These are phyloP conservation scores for Chionodraco myersi DNA, from an alignment of 2,113 vertebrate genomes.

Conservation along the genomic window DNA sequence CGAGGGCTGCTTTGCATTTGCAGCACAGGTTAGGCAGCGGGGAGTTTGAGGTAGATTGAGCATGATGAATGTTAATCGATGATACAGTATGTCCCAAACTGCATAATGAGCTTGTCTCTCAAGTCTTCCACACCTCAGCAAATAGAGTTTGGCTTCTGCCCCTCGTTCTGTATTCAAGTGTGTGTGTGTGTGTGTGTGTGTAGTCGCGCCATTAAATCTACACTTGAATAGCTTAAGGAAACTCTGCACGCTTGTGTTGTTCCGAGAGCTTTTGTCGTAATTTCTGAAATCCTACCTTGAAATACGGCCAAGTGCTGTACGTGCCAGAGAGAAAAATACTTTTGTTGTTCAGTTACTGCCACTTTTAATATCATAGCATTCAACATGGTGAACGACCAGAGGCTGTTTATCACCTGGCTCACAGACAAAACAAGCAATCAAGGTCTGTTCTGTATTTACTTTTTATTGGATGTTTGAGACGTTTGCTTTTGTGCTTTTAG, in stretches of 20 bases:
- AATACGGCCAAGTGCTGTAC: no score
- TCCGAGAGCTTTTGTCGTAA: slow-evolving; percentile 59
- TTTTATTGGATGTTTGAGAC: not conserved
- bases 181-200: slow-evolving; percentile 28
- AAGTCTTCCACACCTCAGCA: slow-evolving; percentile 59
- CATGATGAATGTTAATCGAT: slow-evolving; percentile 82
- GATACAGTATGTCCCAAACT: slow-evolving; percentile 73
- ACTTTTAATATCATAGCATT: slow-evolving; percentile 43
- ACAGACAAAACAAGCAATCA: slow-evolving; percentile 44
- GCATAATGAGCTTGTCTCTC: slow-evolving; percentile 74
- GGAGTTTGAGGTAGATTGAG: slow-evolving; percentile 76
- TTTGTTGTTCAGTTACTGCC: slow-evolving; percentile 26
- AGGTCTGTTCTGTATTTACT: slow-evolving; percentile 16
- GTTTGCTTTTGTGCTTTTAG: not conserved
- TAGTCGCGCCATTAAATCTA: slow-evolving; percentile 57
- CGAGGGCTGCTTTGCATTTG: slow-evolving; percentile 67
- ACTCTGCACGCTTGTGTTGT: slow-evolving; percentile 40
- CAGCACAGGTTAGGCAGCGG: slow-evolving; percentile 42
- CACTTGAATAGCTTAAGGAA: slow-evolving; percentile 59
- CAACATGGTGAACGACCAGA: slow-evolving; percentile 24
- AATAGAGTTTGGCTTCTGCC: slow-evolving; percentile 69
- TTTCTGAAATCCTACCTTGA: slow-evolving; percentile 49
- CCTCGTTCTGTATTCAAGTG: slow-evolving; percentile 69
- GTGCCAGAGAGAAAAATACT: slow-evolving; percentile 16
- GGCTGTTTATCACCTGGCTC: slow-evolving; percentile 10